Evolutionary conservation across 2,888 invertebrate genomes (phyloP).

Genomic region (Dugesia japonica): DNA sequence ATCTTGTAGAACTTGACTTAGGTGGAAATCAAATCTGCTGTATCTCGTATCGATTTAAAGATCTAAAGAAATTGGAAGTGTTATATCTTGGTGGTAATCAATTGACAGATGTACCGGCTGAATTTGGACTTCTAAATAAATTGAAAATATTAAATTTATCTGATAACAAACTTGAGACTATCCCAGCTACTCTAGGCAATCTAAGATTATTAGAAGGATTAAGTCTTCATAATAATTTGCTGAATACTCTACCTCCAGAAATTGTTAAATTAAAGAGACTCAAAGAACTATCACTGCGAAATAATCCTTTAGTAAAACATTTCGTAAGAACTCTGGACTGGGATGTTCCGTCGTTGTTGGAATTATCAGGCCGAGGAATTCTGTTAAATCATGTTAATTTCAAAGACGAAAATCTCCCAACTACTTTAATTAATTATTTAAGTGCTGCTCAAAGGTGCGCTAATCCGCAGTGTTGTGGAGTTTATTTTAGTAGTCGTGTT

Average conservation of each 20-base stretch:
- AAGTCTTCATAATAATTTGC: constrained; percentile 72
- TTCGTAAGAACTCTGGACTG: constrained; percentile 84
- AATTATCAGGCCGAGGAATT: constrained; percentile 71
- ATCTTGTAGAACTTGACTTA: constrained; percentile 68
- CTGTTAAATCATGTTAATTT: constrained; percentile 61
- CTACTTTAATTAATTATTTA: constrained; percentile 63
- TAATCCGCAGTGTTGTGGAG: constrained; percentile 84
- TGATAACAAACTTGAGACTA: constrained; percentile 71
- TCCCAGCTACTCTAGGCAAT: constrained; percentile 76
- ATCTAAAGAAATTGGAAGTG: constrained; percentile 64
- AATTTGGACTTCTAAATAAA: constrained; percentile 64
- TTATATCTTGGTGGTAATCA: constrained; percentile 79
- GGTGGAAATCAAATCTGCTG: constrained; percentile 69
- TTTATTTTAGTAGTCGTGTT: constrained; percentile 83
- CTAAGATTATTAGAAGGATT: constrained; percentile 71
- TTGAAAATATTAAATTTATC: constrained; percentile 73
- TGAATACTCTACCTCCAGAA: constrained; percentile 66
- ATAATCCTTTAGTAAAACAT: constrained; percentile 76
- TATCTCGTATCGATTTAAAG: constrained; percentile 66
- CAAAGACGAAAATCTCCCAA: constrained; percentile 59
- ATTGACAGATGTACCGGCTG: constrained; percentile 54
- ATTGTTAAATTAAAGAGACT: constrained; percentile 75
- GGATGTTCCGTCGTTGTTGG: constrained; percentile 72
- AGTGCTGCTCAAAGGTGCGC: constrained; percentile 78
- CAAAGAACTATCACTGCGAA: constrained; percentile 79